Conservation (phyloP, 2,797 vertebrate genomes). For the Sebastes alutus region DNA sequence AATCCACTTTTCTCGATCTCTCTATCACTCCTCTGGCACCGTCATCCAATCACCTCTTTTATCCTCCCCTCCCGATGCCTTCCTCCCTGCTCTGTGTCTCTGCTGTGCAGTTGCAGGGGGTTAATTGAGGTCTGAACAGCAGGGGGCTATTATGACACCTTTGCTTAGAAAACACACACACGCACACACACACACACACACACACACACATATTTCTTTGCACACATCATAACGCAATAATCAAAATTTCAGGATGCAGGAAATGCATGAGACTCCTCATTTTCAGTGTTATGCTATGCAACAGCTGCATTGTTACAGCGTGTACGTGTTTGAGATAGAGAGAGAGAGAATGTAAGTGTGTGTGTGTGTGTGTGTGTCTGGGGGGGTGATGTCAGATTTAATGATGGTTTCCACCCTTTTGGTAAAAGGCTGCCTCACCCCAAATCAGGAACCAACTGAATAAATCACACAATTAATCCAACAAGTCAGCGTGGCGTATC, state of each 20-base stretch:
- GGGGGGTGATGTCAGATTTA: constrained; percentile 68
- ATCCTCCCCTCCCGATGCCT: constrained; percentile 12
- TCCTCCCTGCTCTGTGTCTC: constrained; percentile 39
- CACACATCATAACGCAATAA: constrained; percentile 20
- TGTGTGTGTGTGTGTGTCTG: constrained; percentile 15
- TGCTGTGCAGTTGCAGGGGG: constrained; percentile 72
- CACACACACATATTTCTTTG: not conserved
- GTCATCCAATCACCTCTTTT: constrained; percentile 46
- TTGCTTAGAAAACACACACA: constrained; percentile 47
- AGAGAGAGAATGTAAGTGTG: not conserved
- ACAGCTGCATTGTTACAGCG: constrained; percentile 25
- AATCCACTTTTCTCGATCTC: constrained; percentile 54
- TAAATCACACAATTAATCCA: constrained; percentile 71
- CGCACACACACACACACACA: constrained; percentile 1
- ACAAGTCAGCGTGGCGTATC: constrained; percentile 59
- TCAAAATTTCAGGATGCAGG: constrained; percentile 1
- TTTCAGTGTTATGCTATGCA: constrained; percentile 24
- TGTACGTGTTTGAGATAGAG: not conserved
- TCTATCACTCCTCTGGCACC: constrained; percentile 40
- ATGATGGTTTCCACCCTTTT: constrained; percentile 64
- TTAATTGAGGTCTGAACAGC: constrained; percentile 79
- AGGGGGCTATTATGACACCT: constrained; percentile 75
- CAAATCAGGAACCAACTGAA: constrained; percentile 64
- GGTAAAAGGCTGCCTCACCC: constrained; percentile 47
- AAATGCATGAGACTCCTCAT: not conserved